A percentile compares a stretch with the other conserved stretches of the same genome.
Conservation (phyloP, 2,888 invertebrate species). For the Synergus umbraculus region DNA sequence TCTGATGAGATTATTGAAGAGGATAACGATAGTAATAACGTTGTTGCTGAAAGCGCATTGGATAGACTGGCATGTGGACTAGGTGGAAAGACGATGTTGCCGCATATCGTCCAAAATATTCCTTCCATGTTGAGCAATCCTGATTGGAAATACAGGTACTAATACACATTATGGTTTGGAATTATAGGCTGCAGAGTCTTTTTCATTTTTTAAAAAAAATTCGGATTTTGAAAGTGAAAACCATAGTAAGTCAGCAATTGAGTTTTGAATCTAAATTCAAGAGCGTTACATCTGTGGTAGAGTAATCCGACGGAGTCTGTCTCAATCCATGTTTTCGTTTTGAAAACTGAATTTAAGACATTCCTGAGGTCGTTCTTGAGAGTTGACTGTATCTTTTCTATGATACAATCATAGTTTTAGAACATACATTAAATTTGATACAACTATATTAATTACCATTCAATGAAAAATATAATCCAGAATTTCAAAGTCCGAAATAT, state of each 20-base stretch:
- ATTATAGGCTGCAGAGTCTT: background rate
- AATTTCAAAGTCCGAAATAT: background rate
- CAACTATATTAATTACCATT: background rate
- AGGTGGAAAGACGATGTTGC: constrained; percentile 94
- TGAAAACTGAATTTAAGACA: constrained; percentile 53
- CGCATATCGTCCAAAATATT: constrained; percentile 90
- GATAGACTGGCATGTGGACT: constrained; percentile 98
- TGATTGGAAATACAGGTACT: constrained; percentile 88
- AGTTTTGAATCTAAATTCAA: constrained; percentile 55
- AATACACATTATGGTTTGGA: background rate
- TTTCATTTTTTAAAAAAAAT: background rate
- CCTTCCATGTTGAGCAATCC: constrained; percentile 91
- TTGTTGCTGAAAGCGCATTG: constrained; percentile 96
- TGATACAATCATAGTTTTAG: constrained; percentile 61
- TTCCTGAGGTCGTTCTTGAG: constrained; percentile 60
- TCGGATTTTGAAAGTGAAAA: background rate
- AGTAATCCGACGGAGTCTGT: constrained; percentile 58
- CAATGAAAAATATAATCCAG: background rate
- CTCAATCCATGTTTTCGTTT: constrained; percentile 61
- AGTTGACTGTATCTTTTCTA: constrained; percentile 56
- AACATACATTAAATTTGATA: constrained; percentile 49
- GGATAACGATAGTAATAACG: constrained; percentile 95
- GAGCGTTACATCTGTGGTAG: constrained; percentile 72
- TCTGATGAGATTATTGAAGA: constrained; percentile 94
- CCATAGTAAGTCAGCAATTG: constrained; percentile 71